Evolutionary conservation across 2,113 vertebrate genomes (phyloP), one percentile per base, ranked within the genome.

Genomic region (Antennarius striatus): DNA sequence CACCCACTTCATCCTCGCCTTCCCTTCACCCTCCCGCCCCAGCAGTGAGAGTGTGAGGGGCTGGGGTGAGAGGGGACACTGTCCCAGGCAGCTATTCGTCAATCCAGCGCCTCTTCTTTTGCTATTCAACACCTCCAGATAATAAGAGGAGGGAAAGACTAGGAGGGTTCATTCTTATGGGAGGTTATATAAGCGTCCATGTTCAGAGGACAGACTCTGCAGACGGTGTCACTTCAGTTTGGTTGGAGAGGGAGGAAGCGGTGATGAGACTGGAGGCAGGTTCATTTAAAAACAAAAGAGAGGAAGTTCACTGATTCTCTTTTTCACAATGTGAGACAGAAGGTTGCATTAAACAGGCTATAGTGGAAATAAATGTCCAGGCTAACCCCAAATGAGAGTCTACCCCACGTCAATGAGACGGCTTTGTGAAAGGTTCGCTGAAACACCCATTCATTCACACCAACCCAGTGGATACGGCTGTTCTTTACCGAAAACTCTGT

Each of bases 11-110:
- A 61, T 12, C 49, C 32, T 14, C 51, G 47, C 36, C 49, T 39
- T 4, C 58, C 9, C 58, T 45, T 43, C 54, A 73, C 16, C 57
- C 6, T 57, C 64, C n/a, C 50, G 52, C 79, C 63, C 49, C 60
- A 13, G 53, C 55, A 75, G 75, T 71, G 80, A 79, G 85, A 82
- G 80, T 81, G 83, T 75, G 82, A 61, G 79, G 81, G 82, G 82
- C 83, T 3, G 40, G 68, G 71, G 40, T 63, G 71, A 69, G 76
- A 83, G 67, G 73, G 9, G 28, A 58, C 64, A n/a, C 53, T 14
- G 66, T 75, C 73, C 63, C 22, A 14, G 65, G 63, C 75, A 81
- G 56, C 61, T 61, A 79, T 64, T 66, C 68, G 46, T 83, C 82
- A 80, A 59, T 80, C 75, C 64, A 40, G 53, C 57, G 54, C 56